Evolutionary conservation across 2,113 vertebrate genomes (phyloP), one percentile per base, ranked within the genome.

Genomic region (Forbesichthys agassizii): DNA sequence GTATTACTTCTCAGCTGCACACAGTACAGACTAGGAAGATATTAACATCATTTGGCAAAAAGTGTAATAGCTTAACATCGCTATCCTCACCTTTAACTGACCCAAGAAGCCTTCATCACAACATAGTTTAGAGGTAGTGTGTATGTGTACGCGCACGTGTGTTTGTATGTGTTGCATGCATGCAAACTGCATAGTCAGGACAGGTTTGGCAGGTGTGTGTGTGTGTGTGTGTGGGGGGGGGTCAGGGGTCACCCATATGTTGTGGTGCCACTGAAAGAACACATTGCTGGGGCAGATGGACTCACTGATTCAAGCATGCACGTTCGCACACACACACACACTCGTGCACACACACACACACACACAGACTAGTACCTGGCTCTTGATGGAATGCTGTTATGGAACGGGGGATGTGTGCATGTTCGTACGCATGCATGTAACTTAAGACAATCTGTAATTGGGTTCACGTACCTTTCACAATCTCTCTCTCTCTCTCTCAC

Each of bases 241-340:
- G 64, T 77, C 83, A 27, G 27, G 27, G 27, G 27, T 27, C 27
- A 27, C 2, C 27, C 84, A 78, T 88, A 83, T 86, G 84, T 67
- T 82, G 80, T 69, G 74, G 82, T 76, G 68, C 42, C 7, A 47
- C 65, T 62, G 79, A 88, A 88, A 73, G 86, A 74, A 86, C 65
- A 79, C 78, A 75, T 77, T 62, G 16, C 77, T 10, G 71, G 69
- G 78, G 85, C 88, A 89, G 86, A 90, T 87, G 88, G 86, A 83
- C 58, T 4, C 73, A 9, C 54, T 18, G 64, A 58, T 56, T 55
- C 71, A 64, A 62, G 59, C 67, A 65, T 59, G 61, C 73, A 61
- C 66, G 63, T 27, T 63, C 20, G 58, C 67, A 63, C 58, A 53
- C 57, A 67, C 36, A 51, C 64, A 68, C 36, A 49, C 51, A 64